Evolutionary conservation across 2,888 invertebrate genomes (phyloP).

Genomic region (Lepetodrilus schrolli): DNA sequence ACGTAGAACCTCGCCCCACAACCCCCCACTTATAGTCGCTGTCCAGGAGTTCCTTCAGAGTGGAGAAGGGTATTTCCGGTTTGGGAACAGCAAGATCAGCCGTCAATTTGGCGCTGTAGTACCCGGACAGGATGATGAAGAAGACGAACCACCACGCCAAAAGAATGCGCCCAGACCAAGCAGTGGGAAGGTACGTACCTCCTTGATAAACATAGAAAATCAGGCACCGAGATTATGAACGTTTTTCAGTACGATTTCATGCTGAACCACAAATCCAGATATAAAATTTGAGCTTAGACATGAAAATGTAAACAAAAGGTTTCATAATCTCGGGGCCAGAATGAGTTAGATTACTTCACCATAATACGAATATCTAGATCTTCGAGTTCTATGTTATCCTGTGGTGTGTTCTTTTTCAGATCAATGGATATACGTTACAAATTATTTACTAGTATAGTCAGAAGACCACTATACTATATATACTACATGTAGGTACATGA

Average conservation of each 20-base stretch:
- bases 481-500: no score
- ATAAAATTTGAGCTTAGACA: no score
- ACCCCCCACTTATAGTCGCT: conserved; percentile 1
- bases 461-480: no score
- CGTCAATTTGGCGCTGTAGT: conserved; percentile 16
- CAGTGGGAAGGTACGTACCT: background rate
- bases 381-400: no score
- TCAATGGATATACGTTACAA: no score
- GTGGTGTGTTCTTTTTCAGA: no score
- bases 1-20: background rate
- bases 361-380: no score
- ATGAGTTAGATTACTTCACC: no score
- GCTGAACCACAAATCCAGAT: no score
- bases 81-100: background rate
- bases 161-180: background rate
- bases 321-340: no score
- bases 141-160: background rate
- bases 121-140: background rate
- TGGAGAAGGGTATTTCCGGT: background rate
- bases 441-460: no score
- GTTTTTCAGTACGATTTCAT: background rate
- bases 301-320: no score
- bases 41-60: background rate
- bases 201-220: background rate
- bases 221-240: background rate